phyloP scores from a whole-genome alignment of 2,113 vertebrate genomes.

The Acinonyx jubatus region DNA sequence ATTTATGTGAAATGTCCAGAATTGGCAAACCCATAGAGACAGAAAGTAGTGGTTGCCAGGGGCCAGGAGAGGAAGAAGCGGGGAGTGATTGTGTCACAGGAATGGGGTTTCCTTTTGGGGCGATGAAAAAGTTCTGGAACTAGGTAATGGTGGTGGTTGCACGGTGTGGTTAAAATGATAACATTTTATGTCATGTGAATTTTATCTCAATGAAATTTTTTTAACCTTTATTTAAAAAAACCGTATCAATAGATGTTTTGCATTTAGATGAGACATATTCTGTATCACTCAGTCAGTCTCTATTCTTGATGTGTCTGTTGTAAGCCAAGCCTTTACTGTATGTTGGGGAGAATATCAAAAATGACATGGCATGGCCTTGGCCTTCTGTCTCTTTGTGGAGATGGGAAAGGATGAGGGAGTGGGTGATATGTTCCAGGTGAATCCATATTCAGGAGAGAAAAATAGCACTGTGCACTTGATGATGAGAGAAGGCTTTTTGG shows the following conservation, averaged over 20 bases:
- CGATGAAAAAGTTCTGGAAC: background rate
- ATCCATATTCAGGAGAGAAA: background rate
- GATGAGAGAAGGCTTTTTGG: background rate
- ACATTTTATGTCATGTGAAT: background rate
- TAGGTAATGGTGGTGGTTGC: background rate
- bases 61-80: background rate
- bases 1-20: background rate
- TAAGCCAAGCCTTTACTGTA: background rate
- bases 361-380: background rate
- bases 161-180: background rate
- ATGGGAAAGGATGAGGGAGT: background rate
- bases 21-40: background rate
- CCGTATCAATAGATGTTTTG: background rate
- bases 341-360: background rate
- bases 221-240: background rate
- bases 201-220: background rate
- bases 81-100: too few species aligned
- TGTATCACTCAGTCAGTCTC: background rate
- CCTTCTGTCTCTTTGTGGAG: background rate
- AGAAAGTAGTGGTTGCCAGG: background rate
- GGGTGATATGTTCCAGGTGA: background rate
- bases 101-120: background rate
- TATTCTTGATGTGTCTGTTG: background rate
- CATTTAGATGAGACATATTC: background rate
- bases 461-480: background rate